Conservation (phyloP, 2,888 invertebrate species). For the Campoplex nolae region DNA sequence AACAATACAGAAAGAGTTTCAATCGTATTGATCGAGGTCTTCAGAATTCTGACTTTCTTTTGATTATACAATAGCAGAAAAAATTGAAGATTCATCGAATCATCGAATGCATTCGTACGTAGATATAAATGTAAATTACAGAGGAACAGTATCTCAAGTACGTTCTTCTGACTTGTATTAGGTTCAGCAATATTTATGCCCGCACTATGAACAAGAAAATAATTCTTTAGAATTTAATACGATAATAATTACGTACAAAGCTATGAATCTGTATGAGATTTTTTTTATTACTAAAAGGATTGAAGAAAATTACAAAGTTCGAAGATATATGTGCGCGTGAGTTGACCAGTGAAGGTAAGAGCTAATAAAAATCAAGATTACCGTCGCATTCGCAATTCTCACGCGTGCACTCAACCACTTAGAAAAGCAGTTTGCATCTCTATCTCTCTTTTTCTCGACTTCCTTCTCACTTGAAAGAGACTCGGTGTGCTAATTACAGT, state of each 20-base stretch:
- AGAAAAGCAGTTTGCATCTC: not conserved
- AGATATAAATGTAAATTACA: no score
- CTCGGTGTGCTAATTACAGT: conserved; percentile 52
- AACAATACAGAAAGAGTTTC: no score
- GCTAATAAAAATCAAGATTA: conserved; percentile 74
- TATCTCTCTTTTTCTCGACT: conserved; percentile 1
- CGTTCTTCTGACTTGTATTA: no score
- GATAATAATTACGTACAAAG: not conserved
- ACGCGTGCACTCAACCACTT: conserved; percentile 45
- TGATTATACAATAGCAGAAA: no score
- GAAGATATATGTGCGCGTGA: conserved; percentile 36
- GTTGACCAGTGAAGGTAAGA: conserved; percentile 28
- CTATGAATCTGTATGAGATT: not conserved
- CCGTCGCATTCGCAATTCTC: conserved; percentile 65
- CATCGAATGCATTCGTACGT: no score
- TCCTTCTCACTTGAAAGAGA: conserved; percentile 7
- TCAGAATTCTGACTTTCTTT: no score
- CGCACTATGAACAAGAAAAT: not conserved
- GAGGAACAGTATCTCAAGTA: no score
- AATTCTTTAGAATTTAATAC: not conserved
- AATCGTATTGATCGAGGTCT: no score
- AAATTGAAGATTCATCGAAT: no score
- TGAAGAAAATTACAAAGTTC: conserved; percentile 61
- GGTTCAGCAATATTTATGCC: not conserved
- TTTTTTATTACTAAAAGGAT: not conserved